Conservation (phyloP, 2,888 invertebrate species). For the Lasioglossum oenotherae region DNA sequence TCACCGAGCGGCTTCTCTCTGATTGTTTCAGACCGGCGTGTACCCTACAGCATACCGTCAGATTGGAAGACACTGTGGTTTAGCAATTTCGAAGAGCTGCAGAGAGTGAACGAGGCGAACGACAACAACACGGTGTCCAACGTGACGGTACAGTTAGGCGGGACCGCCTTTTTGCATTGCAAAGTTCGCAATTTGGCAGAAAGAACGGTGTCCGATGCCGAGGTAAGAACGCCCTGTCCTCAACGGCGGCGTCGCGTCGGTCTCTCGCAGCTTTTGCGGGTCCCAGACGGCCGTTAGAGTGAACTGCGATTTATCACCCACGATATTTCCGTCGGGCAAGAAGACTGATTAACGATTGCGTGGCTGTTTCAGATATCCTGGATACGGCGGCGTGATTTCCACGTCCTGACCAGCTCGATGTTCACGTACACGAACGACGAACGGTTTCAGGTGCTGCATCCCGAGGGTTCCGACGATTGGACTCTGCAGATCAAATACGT, state of each 20-base stretch:
- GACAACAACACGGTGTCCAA: constrained; percentile 92
- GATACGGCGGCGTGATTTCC: constrained; percentile 96
- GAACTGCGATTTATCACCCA: constrained; percentile 3
- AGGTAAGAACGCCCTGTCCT: constrained; percentile 74
- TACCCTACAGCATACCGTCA: constrained; percentile 82
- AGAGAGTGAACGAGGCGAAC: constrained; percentile 84
- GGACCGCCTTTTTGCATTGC: constrained; percentile 92
- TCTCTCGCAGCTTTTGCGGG: background rate
- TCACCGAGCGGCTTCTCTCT: background rate
- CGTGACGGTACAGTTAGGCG: constrained; percentile 91
- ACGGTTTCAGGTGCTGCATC: constrained; percentile 91
- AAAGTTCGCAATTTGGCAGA: constrained; percentile 91
- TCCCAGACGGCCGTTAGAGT: background rate
- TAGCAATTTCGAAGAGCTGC: constrained; percentile 82
- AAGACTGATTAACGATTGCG: constrained; percentile 34
- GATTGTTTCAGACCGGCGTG: constrained; percentile 79
- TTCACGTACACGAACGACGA: constrained; percentile 97
- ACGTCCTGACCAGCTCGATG: constrained; percentile 95
- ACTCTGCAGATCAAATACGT: constrained; percentile 97
- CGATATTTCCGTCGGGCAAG: constrained; percentile 13
- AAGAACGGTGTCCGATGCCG: constrained; percentile 87
- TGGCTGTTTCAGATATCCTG: constrained; percentile 91
- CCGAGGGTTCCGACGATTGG: constrained; percentile 96
- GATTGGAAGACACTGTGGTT: constrained; percentile 83
- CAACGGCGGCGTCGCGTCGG: background rate